Evolutionary conservation across 2,113 vertebrate species (phyloP).

Genomic region (Marmota flaviventris): DNA sequence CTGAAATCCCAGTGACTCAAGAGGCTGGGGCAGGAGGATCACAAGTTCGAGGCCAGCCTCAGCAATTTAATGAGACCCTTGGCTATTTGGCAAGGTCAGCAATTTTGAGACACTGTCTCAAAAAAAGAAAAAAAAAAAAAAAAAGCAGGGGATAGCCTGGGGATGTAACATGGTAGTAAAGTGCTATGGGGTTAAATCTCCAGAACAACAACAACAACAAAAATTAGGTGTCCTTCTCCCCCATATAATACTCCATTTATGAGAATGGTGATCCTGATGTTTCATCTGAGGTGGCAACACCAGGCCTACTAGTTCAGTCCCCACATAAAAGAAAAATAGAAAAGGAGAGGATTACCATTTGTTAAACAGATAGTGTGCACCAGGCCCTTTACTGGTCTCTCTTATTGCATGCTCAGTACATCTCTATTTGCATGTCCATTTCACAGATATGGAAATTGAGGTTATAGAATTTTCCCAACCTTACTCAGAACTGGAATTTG

Average conservation of each 20-base stretch:
- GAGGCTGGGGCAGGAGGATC: too few species aligned
- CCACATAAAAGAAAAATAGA: not conserved
- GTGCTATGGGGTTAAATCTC: too few species aligned
- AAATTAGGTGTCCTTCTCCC: not conserved
- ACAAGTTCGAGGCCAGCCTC: too few species aligned
- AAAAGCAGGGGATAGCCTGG: too few species aligned
- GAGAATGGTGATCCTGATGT: not conserved
- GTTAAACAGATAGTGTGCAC: not conserved
- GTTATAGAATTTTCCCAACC: not conserved
- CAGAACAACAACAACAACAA: too few species aligned
- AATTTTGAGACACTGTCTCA: too few species aligned
- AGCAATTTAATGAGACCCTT: too few species aligned
- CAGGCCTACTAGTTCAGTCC: not conserved
- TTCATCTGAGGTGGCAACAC: not conserved
- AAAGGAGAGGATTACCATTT: not conserved
- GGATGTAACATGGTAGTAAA: too few species aligned
- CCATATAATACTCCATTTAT: not conserved
- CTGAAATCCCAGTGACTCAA: too few species aligned
- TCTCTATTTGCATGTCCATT: not conserved
- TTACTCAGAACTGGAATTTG: constrained; percentile 51
- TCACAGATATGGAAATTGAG: not conserved
- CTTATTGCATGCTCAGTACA: not conserved
- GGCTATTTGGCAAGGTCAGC: too few species aligned
- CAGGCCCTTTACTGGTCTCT: not conserved
- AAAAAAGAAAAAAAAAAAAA: too few species aligned